Evolutionary conservation across 2,113 vertebrate genomes (phyloP), one percentile per base, ranked within the genome.

Genomic region (Syngnathus typhle): DNA sequence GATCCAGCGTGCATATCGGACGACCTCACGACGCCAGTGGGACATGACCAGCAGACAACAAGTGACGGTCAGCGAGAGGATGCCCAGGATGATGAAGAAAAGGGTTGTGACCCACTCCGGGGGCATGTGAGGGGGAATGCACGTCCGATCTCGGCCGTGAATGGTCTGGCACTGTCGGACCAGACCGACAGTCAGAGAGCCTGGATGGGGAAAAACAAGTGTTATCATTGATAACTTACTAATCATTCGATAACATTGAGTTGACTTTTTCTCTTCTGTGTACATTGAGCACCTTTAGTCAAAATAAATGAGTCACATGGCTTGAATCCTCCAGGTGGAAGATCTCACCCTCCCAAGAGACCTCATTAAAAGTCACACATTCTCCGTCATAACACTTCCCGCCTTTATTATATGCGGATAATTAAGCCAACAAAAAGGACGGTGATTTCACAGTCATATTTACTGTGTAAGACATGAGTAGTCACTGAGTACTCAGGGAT

Each of bases 21-120:
- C 95, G 84, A 95, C 94, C 89, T 98, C 94, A 85, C 95, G 88
- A 87, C 95, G 93, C 97, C 96, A 99, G 88, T 96, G 96, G 65
- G 97, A 98, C 68, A 94, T 93, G 91, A 98, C 94, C 74, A 98
- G 91, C 86, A 99, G 93, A 71, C 93, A 94, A 72, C 97, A 99
- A 58, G 97, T 98, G 90, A 98, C 92, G 76, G 96, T 95, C 91
- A 98, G 93, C 84, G 96, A 98, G 92, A 98, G 93, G 89, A 99
- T 97, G 85, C 96, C 96, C 94, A 98, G 93, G 87, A 98, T 95
- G 90, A 99, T 98, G 91, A 98, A 98, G 93, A 98, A 98, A 64
- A 99, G 93, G 6, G 95, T 96, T 76, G 95, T 96, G 86, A 98
- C 93, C 97, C 97, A 99, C 88, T 98, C 96, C 0, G 95, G 96